Evolutionary conservation across 1,140 invertebrate species (phyloP).

Genomic region (Temnothorax longispinosus): DNA sequence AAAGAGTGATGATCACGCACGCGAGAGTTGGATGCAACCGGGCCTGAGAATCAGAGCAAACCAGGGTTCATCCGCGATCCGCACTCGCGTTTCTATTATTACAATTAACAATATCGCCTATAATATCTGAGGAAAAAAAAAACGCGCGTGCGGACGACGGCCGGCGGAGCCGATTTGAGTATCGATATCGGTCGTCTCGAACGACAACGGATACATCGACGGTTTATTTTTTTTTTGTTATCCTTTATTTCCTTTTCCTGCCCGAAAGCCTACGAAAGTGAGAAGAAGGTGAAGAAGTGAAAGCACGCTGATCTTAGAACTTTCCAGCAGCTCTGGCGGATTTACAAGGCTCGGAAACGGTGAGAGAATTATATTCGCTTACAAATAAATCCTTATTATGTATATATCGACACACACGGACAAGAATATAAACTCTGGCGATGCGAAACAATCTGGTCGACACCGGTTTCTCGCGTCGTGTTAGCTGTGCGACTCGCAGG

Average conservation of each 20-base stretch:
- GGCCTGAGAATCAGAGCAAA: background rate
- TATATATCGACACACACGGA: slow-evolving; percentile 54
- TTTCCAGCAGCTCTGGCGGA: slow-evolving; percentile 52
- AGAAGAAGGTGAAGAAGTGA: slow-evolving; percentile 53
- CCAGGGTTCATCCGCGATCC: slow-evolving; percentile 12
- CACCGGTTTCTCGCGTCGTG: slow-evolving; percentile 28
- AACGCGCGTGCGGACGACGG: slow-evolving; percentile 34
- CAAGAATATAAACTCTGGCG: slow-evolving; percentile 48
- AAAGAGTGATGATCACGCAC: background rate
- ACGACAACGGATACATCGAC: slow-evolving; percentile 15
- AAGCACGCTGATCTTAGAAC: slow-evolving; percentile 55
- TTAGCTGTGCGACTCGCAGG: slow-evolving; percentile 29
- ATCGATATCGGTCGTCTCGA: slow-evolving; percentile 39
- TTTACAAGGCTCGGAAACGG: slow-evolving; percentile 58
- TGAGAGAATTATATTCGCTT: slow-evolving; percentile 50
- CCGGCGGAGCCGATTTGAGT: slow-evolving; percentile 1
- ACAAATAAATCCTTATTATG: slow-evolving; percentile 48
- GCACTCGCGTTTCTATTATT: slow-evolving; percentile 2
- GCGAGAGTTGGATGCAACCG: background rate
- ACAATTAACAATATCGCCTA: slow-evolving; percentile 49
- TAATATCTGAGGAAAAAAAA: slow-evolving; percentile 2
- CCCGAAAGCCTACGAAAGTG: slow-evolving; percentile 41
- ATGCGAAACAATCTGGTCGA: slow-evolving; percentile 38
- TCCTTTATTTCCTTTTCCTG: background rate
- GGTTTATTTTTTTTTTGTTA: background rate